A percentile compares a stretch with the other conserved stretches of the same genome.
Conservation (phyloP, 1,140 invertebrate genomes). For the Leptestheria dahalacensis region DNA sequence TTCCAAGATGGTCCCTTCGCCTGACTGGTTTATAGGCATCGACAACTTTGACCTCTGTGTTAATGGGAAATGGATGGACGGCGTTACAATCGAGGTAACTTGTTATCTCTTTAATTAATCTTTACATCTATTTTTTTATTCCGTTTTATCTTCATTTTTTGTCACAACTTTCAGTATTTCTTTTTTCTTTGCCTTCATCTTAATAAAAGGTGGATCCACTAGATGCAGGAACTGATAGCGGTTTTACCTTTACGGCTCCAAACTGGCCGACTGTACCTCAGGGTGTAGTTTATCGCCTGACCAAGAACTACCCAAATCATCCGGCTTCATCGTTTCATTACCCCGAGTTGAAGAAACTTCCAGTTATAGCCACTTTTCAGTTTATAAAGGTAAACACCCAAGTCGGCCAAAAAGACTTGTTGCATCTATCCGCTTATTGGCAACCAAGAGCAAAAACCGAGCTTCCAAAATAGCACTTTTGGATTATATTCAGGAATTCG, state of each 20-base stretch:
- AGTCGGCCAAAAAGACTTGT: neutral
- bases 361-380: conserved; percentile 76
- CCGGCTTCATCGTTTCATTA: conserved; percentile 91
- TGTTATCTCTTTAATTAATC: neutral
- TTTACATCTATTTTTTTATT: neutral
- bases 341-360: conserved; percentile 64
- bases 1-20: conserved; percentile 71
- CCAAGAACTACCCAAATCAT: conserved; percentile 75
- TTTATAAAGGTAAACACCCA: conserved; percentile 62
- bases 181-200: conserved; percentile 1
- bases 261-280: conserved; percentile 83
- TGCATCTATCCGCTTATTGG: no score
- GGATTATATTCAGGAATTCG: no score
- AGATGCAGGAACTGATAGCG: conserved; percentile 93
- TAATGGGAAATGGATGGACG: conserved; percentile 87
- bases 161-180: neutral
- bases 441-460: no score
- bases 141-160: neutral
- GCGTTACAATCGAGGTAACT: conserved; percentile 70
- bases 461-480: no score
- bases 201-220: conserved; percentile 63
- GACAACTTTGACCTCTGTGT: conserved; percentile 82
- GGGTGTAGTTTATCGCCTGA: conserved; percentile 77
- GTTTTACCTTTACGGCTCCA: conserved; percentile 88
- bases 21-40: conserved; percentile 97